These are phyloP conservation scores for Halcyon malimbica DNA, from an alignment of 2,113 vertebrate species.

Conservation along the genomic window DNA sequence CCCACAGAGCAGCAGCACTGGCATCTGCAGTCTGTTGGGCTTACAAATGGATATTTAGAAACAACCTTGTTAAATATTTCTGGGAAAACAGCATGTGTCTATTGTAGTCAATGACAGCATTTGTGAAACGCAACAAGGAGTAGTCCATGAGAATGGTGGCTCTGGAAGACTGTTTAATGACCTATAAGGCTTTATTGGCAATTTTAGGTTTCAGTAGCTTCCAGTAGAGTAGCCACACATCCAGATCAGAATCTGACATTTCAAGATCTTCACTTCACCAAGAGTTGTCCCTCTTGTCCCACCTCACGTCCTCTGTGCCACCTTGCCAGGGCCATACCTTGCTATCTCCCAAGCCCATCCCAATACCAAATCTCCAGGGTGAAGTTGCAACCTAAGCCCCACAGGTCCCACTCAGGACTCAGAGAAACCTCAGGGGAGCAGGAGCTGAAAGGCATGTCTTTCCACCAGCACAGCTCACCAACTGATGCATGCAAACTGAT, in stretches of 20 bases:
- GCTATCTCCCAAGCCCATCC: not conserved
- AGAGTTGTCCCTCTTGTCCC: not conserved
- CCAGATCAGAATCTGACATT: not conserved
- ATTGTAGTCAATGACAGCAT: not conserved
- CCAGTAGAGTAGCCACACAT: not conserved
- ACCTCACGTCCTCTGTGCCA: not conserved
- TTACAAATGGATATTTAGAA: not conserved
- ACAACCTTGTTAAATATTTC: not conserved
- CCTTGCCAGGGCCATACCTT: not conserved
- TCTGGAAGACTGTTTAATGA: not conserved
- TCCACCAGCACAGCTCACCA: not conserved
- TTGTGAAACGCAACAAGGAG: not conserved
- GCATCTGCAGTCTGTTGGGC: not conserved
- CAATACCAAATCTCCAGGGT: not conserved
- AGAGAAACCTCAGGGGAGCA: not conserved
- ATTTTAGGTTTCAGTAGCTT: not conserved
- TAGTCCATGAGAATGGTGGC: not conserved
- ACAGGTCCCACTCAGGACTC: rapidly evolving
- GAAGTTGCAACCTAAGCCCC: not conserved
- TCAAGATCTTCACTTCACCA: not conserved
- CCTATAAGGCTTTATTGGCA: not conserved
- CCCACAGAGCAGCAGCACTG: not conserved
- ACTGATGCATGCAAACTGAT: not conserved
- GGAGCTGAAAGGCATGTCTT: not conserved
- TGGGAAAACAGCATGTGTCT: not conserved